These are phyloP conservation scores for Caenorhabditis sp. DNA, from an alignment of 2,888 invertebrate species.

Conservation along the genomic window DNA sequence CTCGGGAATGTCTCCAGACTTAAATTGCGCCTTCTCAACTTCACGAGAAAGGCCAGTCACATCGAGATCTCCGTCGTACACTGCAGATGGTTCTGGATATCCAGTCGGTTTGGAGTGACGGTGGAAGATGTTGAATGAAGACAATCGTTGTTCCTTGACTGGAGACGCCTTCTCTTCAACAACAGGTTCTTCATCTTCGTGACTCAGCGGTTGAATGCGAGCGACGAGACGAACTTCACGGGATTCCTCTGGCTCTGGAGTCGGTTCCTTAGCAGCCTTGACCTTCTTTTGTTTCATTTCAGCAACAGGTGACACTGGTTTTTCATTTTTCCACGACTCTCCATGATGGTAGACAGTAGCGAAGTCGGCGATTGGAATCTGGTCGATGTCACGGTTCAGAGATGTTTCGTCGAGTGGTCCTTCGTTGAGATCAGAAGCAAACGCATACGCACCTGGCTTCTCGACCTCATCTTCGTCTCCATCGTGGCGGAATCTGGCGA, in stretches of 20 bases:
- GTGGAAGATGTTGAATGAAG: conserved; percentile 28
- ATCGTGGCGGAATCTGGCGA: conserved; percentile 49
- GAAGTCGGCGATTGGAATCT: conserved; percentile 38
- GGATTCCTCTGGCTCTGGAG: conserved; percentile 23
- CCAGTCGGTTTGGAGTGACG: conserved; percentile 4
- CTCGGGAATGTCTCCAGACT: conserved; percentile 17
- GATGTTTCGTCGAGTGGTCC: conserved; percentile 49
- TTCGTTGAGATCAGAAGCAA: conserved; percentile 30
- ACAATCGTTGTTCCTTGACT: neutral
- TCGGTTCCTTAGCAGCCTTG: conserved; percentile 10
- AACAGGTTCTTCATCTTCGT: conserved; percentile 9
- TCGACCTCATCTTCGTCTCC: conserved; percentile 61
- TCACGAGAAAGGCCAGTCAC: conserved; percentile 25
- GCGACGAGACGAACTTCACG: conserved; percentile 37
- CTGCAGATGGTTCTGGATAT: conserved; percentile 31
- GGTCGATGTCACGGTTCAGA: conserved; percentile 34
- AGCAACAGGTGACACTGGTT: neutral
- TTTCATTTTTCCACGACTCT: conserved; percentile 41
- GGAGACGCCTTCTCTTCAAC: neutral
- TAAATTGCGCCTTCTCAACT: conserved; percentile 36
- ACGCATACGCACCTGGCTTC: conserved; percentile 33
- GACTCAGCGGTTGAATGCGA: neutral
- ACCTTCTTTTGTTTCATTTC: conserved; percentile 37
- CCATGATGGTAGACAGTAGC: conserved; percentile 48
- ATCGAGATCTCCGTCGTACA: conserved; percentile 31